Conservation (phyloP, 2,113 vertebrate species). For the Morphnarchus princeps region DNA sequence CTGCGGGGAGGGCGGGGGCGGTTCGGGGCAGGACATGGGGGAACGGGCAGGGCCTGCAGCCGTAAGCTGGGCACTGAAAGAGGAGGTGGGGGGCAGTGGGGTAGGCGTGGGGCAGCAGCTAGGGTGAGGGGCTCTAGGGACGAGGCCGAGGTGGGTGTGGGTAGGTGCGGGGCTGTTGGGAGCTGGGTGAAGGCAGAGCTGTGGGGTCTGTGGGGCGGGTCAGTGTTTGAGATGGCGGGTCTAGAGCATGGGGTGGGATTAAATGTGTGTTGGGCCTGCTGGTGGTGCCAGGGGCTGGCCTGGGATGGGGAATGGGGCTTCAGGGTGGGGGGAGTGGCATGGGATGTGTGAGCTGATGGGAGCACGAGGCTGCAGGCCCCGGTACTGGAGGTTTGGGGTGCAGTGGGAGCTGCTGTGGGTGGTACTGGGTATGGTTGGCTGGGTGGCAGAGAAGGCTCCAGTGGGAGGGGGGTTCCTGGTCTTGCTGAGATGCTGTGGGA, state of each 20-base stretch:
- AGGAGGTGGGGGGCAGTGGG: too few species aligned
- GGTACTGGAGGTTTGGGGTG: background rate
- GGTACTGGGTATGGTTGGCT: background rate
- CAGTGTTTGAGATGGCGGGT: background rate
- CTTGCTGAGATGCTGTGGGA: background rate
- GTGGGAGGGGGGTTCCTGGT: background rate
- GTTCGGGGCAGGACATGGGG: background rate
- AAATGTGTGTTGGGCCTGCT: background rate
- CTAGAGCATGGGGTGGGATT: background rate
- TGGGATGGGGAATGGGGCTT: background rate
- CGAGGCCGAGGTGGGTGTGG: too few species aligned
- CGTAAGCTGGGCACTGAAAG: background rate
- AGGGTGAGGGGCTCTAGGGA: background rate
- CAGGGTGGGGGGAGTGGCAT: fast-evolving
- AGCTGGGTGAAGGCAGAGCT: background rate
- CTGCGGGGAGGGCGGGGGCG: too few species aligned
- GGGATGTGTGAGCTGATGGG: background rate
- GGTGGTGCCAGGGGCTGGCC: too few species aligned
- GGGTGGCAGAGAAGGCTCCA: background rate
- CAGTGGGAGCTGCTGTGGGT: too few species aligned
- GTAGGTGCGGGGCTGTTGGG: background rate
- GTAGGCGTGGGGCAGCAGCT: background rate
- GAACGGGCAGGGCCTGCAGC: background rate
- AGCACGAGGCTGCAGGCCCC: fast-evolving
- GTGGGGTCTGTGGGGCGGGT: too few species aligned